phyloP scores from a whole-genome alignment of 2,113 vertebrate genomes.

The Microtus pennsylvanicus region DNA sequence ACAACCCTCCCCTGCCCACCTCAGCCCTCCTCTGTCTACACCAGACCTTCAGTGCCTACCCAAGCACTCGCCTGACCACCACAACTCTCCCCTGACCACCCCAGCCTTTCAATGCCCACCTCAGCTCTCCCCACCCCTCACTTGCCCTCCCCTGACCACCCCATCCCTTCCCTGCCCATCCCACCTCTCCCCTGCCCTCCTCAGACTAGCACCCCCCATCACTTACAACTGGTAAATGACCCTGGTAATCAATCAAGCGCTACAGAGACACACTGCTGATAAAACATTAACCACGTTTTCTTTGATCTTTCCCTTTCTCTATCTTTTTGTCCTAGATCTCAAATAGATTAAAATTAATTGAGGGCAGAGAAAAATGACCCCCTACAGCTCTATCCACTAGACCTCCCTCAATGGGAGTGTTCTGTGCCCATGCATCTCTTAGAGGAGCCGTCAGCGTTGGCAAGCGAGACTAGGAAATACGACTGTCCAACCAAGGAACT shows the following conservation, averaged over 20 bases:
- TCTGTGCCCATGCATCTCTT: not conserved
- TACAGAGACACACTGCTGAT: not conserved
- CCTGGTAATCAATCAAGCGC: not conserved
- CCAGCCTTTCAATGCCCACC: fast-evolving
- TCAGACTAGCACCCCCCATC: not conserved
- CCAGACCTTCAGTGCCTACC: too few relatives aligned
- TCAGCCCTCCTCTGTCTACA: not conserved
- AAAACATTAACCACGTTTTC: slow-evolving; percentile 50
- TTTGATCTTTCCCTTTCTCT: slow-evolving; percentile 41
- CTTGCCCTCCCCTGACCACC: not conserved
- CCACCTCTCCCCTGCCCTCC: not conserved
- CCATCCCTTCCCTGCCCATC: not conserved
- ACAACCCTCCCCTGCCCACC: not conserved
- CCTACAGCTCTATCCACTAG: not conserved
- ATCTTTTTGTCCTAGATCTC: not conserved
- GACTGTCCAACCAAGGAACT: not conserved
- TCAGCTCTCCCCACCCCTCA: not conserved
- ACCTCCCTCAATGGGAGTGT: not conserved
- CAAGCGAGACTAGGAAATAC: not conserved
- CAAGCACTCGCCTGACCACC: not conserved
- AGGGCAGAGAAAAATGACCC: slow-evolving; percentile 4
- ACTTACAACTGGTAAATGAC: slow-evolving; percentile 20
- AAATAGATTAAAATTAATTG: slow-evolving; percentile 24
- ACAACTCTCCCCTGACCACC: too few relatives aligned
- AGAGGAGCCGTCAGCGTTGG: not conserved